Conservation (phyloP, 2,888 invertebrate species). For the Lepidochrysops patricia region DNA sequence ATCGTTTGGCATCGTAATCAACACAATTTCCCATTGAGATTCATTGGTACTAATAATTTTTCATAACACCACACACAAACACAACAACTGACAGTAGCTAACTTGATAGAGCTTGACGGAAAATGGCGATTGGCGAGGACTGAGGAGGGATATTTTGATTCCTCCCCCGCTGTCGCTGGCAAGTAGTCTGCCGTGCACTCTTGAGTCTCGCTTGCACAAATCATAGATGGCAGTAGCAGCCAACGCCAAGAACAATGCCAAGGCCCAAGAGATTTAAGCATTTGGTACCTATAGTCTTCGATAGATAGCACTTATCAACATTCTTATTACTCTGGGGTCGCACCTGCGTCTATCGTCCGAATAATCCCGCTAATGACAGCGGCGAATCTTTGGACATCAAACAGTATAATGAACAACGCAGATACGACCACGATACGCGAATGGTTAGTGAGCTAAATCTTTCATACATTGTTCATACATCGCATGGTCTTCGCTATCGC, state of each 20-base stretch:
- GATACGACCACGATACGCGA: too few relatives aligned
- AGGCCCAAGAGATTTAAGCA: too few relatives aligned
- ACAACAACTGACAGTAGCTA: constrained; percentile 72
- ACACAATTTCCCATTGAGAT: constrained; percentile 72
- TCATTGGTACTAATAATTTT: constrained; percentile 70
- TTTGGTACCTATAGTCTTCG: neutral
- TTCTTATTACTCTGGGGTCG: too few relatives aligned
- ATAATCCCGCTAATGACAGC: too few relatives aligned
- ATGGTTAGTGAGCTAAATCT: too few relatives aligned
- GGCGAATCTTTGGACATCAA: too few relatives aligned
- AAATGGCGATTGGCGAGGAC: constrained; percentile 62
- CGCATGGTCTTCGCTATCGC: too few relatives aligned
- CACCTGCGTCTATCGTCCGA: too few relatives aligned
- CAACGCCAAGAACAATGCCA: neutral
- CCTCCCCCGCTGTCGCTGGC: constrained; percentile 48
- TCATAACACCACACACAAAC: constrained; percentile 73
- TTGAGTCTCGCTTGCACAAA: neutral
- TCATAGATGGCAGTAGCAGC: neutral
- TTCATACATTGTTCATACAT: too few relatives aligned
- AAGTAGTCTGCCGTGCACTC: constrained; percentile 45
- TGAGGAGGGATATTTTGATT: constrained; percentile 20
- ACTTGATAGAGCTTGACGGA: constrained; percentile 70
- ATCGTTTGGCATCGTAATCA: constrained; percentile 67
- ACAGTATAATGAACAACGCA: too few relatives aligned
- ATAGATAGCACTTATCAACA: constrained; percentile 11